Base-by-base conservation (phyloP, 2,888 invertebrate species). In the Cartodere bifasciata region DNA sequence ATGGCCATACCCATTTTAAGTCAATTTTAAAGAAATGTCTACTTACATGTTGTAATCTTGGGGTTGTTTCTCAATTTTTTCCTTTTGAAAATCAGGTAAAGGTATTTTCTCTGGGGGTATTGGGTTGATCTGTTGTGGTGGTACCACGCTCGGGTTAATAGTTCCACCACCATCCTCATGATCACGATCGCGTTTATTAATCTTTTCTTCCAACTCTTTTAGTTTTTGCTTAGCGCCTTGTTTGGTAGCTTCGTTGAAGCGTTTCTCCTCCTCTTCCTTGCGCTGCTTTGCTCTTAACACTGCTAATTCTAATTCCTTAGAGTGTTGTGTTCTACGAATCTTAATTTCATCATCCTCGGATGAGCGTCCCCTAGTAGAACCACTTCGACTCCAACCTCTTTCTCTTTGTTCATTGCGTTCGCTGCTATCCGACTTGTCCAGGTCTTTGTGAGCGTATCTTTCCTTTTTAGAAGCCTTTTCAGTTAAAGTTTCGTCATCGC, bases 191-290 rank as follows among this genome's bases (percentile, higher is more conserved):
- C 65, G 70, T 38, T 68, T 70, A 26, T 48, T 52, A 38, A 72
- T 58, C 49, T 75, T 75, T 52, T 77, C 74, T 47, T 80, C 77
- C 3, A 80, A 57, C 48, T 72, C 72, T 47, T 73, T 71, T 32
- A 79, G 55, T 48, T 81, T 80, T 45, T 77, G 77, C 22, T 70
- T 70, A 13, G 74, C 68, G 5, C 63, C 65, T 43, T 64, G 60
- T 44, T 73, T 74, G 9, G 49, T 44, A 23, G 67, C 66, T 48
- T 78, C 74, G 45, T 68, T 67, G 46, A 70, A 79, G 23, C 82
- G 70, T 38, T 86, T 79, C 50, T 90, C 88, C 51, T 88, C 90
- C 50, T 90, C 87, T 50, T 88, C 87, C 46, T 87, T 82, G 15
- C 85, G 72, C 51, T 81, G 82, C 32, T 82, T 75, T 0, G 87